These are phyloP conservation scores for Molanna angustata DNA, from an alignment of 2,888 invertebrate genomes.

Conservation along the genomic window DNA sequence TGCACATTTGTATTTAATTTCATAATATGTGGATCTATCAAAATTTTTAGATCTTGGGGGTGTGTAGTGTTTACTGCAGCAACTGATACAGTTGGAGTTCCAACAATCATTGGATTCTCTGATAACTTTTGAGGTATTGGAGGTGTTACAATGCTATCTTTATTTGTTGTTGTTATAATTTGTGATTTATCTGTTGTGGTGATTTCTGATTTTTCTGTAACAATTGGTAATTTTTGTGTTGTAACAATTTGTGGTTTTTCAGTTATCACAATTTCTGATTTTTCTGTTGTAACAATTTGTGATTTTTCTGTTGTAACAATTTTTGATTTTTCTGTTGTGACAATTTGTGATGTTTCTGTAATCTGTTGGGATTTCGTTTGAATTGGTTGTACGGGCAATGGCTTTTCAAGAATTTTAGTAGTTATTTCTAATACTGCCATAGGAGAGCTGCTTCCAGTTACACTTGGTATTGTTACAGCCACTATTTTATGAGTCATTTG, in stretches of 20 bases:
- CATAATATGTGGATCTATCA: conserved; percentile 31
- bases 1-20: conserved; percentile 24
- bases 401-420: conserved; percentile 23
- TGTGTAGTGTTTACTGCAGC: not conserved
- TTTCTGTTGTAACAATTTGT: no score
- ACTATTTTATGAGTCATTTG: conserved; percentile 22
- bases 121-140: not conserved
- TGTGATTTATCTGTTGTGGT: conserved; percentile 4
- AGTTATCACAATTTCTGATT: no score
- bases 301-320: no score
- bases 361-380: no score
- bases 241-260: no score
- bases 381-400: conserved; percentile 1
- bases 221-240: no score
- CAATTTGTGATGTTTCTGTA: no score
- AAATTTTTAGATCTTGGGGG: conserved; percentile 7
- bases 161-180: not conserved
- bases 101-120: not conserved
- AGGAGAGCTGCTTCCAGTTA: conserved; percentile 12
- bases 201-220: not conserved
- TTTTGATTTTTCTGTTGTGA: no score
- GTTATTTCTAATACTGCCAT: conserved; percentile 27
- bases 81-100: not conserved
- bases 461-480: conserved; percentile 22
- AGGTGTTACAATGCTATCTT: not conserved